Evolutionary conservation across 2,797 vertebrate species (phyloP), one percentile per base, ranked within the genome.

Genomic region (Ficedula albicollis): DNA sequence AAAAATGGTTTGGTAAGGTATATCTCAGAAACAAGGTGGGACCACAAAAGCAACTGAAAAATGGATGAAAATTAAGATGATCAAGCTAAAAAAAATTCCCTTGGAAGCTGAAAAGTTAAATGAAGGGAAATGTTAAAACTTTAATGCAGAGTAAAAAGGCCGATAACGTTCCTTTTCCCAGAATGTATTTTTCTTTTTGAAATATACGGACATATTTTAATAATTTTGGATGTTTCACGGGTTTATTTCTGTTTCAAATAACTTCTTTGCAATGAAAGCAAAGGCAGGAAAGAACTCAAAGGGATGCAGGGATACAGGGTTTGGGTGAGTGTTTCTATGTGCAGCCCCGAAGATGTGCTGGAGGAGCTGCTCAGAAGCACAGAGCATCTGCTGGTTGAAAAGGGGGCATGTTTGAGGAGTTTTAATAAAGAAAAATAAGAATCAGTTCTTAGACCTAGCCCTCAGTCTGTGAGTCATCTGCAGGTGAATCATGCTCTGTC

Each of bases 171-270:
- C 5, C 2, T 70, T 84, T 73, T 38, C 23, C 23, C 32, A 15
- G 15, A 58, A 34, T 17, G 0, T 39, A 8, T 55, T 29, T 89
- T 8, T 41, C 14, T 48, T 74, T 90, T 62, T 44, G 49, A 89
- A 44, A 15, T 13, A 54, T 13, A 20, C 7, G 38, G 32, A 8
- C 8, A 5, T 10, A 32, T 76, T 70, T 68, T 77, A 41, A 75
- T n/a, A 1, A 34, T 36, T 74, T 63, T 23, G 39, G 2, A 9
- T 58, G 3, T 10, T 89, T 39, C 3, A 0, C 2, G 1, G 10
- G 6, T 60, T 93, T 80, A 25, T 62, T 91, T 91, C 44, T 56
- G 32, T 39, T 86, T 88, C 15, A 66, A 11, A 60, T 49, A 70
- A 36, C 49, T 51, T 54, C 36, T 75, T 69, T 51, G 15, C n/a